These are phyloP conservation scores for Dolichomitus sp. DNA, from an alignment of 2,888 invertebrate genomes.

Conservation along the genomic window DNA sequence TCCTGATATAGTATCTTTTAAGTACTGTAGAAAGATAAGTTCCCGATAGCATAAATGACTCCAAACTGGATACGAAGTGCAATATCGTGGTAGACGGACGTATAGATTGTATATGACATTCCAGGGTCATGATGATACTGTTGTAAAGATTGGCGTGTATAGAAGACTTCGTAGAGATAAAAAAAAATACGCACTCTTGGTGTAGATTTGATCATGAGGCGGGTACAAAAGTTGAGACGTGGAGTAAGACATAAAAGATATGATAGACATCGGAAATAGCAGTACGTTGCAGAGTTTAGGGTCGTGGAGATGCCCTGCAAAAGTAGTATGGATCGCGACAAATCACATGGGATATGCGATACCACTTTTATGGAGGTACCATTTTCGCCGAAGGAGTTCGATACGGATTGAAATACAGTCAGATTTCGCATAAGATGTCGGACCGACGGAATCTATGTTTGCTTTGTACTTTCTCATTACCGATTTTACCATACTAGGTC, in stretches of 20 bases:
- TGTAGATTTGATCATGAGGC: background rate
- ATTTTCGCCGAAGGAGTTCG: background rate
- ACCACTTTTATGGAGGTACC: background rate
- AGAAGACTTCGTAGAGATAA: background rate
- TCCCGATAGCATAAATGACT: conserved; percentile 29
- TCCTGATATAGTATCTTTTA: conserved; percentile 37
- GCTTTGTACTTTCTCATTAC: background rate
- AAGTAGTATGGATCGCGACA: background rate
- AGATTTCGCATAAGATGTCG: background rate
- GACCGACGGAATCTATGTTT: background rate
- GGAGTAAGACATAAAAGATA: conserved; percentile 4
- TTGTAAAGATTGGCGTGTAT: conserved; percentile 9
- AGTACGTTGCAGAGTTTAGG: background rate
- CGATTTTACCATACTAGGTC: background rate
- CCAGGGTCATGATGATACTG: background rate
- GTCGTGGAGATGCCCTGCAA: background rate
- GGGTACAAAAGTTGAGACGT: background rate
- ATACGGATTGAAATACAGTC: background rate
- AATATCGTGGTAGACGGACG: conserved; percentile 8
- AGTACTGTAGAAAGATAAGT: conserved; percentile 39
- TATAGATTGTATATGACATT: conserved; percentile 4
- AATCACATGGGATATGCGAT: conserved; percentile 3
- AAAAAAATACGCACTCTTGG: background rate
- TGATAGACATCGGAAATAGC: conserved; percentile 5
- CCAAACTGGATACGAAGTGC: conserved; percentile 3